Base-by-base conservation (phyloP, 2,888 invertebrate genomes). In the Nomada goodeniana region DNA sequence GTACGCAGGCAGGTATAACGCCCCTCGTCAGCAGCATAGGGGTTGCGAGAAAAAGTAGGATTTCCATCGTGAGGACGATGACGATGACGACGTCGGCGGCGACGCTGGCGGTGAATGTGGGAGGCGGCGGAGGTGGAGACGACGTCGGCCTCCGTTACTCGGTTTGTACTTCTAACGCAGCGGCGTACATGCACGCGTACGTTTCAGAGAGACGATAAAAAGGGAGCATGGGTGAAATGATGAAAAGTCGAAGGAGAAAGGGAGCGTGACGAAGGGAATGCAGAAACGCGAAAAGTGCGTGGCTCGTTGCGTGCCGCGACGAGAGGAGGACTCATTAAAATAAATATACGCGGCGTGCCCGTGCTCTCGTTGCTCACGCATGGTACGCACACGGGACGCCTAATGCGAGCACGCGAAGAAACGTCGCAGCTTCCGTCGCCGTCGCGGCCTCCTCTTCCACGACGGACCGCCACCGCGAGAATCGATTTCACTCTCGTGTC, bases 301-400 rank as follows among this genome's bases (percentile, higher is more conserved):
- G 85, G 79, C 85, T 86, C 82, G 83, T 82, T 79, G 87, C 87
- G 84, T 85, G 84, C 36, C 47, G 55, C 82, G 82, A 87, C 81
- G 86, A 86, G 86, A 87, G 86, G 89, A 86, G 86, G 89, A 89
- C 90, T 92, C 91, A 91, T 92, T 92, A 91, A 91, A 91, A 92
- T 91, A 90, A 92, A 92, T 91, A 91, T 87, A 79, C 80, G 89
- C 87, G 81, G 77, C 76, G 77, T 78, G 88, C 80, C 82, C 85
- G 82, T 57, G 55, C 76, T 67, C 81, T 80, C 74, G 80, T 75
- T 69, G 77, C 77, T 86, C 77, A 81, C 82, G 80, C 77, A 69
- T 76, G 80, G 57, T 64, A 76, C 82, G 64, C 68, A 23, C 47
- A 20, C 71, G 70, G 18, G 70, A 68, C 70, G 80, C 72, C 68